These are phyloP conservation scores for Cuniculus paca DNA, from an alignment of 2,797 vertebrate species.

Conservation along the genomic window DNA sequence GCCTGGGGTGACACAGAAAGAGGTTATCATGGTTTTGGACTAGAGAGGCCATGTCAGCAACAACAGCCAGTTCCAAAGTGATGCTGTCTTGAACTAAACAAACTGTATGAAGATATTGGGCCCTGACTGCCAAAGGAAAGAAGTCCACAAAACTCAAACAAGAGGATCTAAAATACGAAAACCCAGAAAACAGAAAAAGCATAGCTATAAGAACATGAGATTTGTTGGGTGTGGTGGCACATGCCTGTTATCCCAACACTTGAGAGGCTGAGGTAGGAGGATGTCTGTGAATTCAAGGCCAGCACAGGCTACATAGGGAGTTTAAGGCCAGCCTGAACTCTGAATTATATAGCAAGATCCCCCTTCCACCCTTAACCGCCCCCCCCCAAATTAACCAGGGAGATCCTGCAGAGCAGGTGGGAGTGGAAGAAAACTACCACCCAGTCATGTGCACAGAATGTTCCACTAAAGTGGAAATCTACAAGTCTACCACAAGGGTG, in stretches of 20 bases:
- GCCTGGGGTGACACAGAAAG: conserved; percentile 95
- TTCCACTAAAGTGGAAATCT: conserved; percentile 95
- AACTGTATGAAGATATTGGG: neutral
- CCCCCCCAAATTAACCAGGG: neutral
- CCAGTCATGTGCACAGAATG: conserved; percentile 96
- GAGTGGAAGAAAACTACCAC: conserved; percentile 93
- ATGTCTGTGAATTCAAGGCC: neutral
- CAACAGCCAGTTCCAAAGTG: neutral
- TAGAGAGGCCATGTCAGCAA: neutral
- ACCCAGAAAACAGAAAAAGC: conserved; percentile 85
- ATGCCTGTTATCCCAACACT: neutral
- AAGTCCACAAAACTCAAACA: conserved; percentile 96
- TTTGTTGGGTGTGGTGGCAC: neutral
- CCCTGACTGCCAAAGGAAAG: conserved; percentile 90
- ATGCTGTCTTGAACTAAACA: neutral
- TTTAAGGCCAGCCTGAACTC: neutral
- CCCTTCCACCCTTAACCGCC: neutral
- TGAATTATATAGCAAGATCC: neutral
- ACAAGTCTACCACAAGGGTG: conserved; percentile 92
- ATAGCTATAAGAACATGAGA: conserved; percentile 77
- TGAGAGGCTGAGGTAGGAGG: neutral
- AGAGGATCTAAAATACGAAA: conserved; percentile 93
- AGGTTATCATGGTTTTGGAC: conserved; percentile 80
- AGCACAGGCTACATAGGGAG: neutral
- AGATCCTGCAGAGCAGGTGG: conserved; percentile 72